A percentile compares a stretch with the other conserved stretches of the same genome.
These are phyloP conservation scores for Polyploca ridens DNA, from an alignment of 2,888 invertebrate genomes.

Conservation along the genomic window DNA sequence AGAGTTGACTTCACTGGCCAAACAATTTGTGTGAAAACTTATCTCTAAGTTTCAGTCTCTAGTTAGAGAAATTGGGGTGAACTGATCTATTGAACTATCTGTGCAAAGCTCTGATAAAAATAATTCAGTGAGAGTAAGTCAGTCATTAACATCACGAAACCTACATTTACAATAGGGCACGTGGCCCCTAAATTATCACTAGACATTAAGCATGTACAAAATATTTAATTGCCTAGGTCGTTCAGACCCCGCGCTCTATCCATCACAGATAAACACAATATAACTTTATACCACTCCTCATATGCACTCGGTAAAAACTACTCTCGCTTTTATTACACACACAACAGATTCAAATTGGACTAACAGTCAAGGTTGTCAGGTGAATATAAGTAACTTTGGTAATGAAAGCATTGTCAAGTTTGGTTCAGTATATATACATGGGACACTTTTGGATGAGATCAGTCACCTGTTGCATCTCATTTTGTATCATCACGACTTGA, in stretches of 20 bases:
- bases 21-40: too few relatives aligned
- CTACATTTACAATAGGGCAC: not conserved
- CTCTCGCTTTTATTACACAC: not conserved
- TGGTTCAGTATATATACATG: constrained; percentile 10
- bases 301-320: not conserved
- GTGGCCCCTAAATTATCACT: not conserved
- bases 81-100: too few relatives aligned
- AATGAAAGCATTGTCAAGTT: not conserved
- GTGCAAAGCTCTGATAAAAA: too few relatives aligned
- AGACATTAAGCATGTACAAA: not conserved
- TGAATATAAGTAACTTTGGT: not conserved
- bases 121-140: too few relatives aligned
- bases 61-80: too few relatives aligned
- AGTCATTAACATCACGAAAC: not conserved
- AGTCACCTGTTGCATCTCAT: not conserved
- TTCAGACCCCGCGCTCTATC: too few relatives aligned
- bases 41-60: too few relatives aligned
- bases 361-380: not conserved
- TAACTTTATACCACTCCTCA: not conserved
- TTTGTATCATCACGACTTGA: not conserved
- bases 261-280: not conserved
- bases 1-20: too few relatives aligned
- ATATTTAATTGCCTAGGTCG: not conserved
- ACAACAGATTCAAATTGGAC: constrained; percentile 2
- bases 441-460: not conserved